Evolutionary conservation across 2,113 vertebrate species (phyloP), one percentile per base, ranked within the genome.

Genomic region (Phyllostomus hastatus): DNA sequence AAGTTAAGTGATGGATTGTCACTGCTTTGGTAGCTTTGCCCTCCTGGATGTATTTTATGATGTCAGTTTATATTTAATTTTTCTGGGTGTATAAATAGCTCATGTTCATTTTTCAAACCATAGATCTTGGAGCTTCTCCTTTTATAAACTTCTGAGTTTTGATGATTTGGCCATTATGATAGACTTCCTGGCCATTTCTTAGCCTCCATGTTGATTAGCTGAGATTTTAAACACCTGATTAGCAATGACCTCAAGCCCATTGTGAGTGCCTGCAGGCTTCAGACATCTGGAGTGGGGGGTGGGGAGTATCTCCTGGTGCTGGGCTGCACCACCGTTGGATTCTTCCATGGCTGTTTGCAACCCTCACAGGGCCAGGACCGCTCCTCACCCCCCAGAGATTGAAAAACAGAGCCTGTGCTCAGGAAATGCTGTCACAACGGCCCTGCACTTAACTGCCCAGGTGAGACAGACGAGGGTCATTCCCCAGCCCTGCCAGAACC

Each of bases 141-240:
- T 72, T 67, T 69, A 67, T 43, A 85, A 43, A 43, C 88, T 92
- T 38, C 64, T 83, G 54, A 82, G 38, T 92, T 94, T 78, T 79
- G 52, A 85, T 95, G 59, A 80, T 38, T 66, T 35, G 15, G 46
- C 7, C 10, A 22, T 69, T 83, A 52, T 16, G 78, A 88, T 92
- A 80, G 93, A 91, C 95, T 76, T 41, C 67, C 64, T 43, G 80
- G 66, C 46, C 66, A 35, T 81, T 90, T 66, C 66, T 52, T 92
- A 88, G 41, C 81, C 64, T 24, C 26, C 14, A 41, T 35, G 88
- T 41, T 94, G 94, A 95, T 92, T 95, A 94, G 81, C 78, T 94
- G 85, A 50, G 66, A 91, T 79, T 94, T 96, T 75, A 92, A 96
- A 84, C 85, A 52, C 22, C 1, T 52, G 61, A 69, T 70, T 46